Evolutionary conservation across 1,140 invertebrate genomes (phyloP).

Genomic region (Scaptomyza graminum): DNA sequence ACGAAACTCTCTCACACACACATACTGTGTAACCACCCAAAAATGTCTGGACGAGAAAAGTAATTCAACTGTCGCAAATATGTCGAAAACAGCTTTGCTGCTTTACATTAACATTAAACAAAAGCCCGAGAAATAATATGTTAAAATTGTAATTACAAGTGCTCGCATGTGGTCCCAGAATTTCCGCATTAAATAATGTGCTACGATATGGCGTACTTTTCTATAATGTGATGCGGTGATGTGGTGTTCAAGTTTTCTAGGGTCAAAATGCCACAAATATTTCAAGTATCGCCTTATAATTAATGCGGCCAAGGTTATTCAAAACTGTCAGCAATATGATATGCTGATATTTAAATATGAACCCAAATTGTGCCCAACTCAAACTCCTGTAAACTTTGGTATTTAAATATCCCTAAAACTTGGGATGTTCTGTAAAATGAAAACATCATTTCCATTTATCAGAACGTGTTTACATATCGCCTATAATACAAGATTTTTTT

Average conservation of each 20-base stretch:
- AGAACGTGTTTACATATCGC: no score
- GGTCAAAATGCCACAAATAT: constrained; percentile 41
- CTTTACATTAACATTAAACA: constrained; percentile 70
- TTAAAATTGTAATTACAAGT: constrained; percentile 79
- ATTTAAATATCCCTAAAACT: neutral
- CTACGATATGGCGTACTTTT: constrained; percentile 18
- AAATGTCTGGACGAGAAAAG: constrained; percentile 77
- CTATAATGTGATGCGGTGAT: neutral
- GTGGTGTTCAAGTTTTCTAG: constrained; percentile 18
- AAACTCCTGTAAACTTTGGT: constrained; percentile 5
- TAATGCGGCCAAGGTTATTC: constrained; percentile 72
- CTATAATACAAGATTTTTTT: no score
- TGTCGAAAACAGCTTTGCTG: constrained; percentile 78
- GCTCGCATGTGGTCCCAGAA: constrained; percentile 58
- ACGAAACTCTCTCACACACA: constrained; percentile 2
- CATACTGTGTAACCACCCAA: constrained; percentile 28
- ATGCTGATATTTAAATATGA: constrained; percentile 62
- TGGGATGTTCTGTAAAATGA: neutral
- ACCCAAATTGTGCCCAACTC: constrained; percentile 50
- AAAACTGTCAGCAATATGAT: constrained; percentile 64
- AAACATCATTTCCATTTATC: no score
- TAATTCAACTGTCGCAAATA: constrained; percentile 81
- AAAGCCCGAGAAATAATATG: constrained; percentile 68
- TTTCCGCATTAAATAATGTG: neutral
- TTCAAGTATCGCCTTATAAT: constrained; percentile 60